These are phyloP conservation scores for Pseudochaenichthys georgianus DNA, from an alignment of 2,797 vertebrate species.

Conservation along the genomic window DNA sequence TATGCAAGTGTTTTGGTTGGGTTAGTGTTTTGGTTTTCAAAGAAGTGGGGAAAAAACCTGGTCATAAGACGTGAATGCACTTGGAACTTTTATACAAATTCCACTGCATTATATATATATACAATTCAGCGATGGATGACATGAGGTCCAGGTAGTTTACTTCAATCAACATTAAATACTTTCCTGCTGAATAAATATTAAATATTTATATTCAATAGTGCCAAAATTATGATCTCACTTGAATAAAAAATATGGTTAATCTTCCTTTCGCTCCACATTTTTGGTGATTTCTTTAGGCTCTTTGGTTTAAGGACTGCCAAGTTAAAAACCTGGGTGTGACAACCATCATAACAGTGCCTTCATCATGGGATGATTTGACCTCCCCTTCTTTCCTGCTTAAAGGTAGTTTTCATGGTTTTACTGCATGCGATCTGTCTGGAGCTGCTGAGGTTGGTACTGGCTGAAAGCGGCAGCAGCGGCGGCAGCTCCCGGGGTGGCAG, in stretches of 20 bases:
- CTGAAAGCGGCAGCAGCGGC: slow-evolving; percentile 87
- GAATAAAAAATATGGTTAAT: slow-evolving; percentile 67
- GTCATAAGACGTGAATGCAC: slow-evolving; percentile 75
- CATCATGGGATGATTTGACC: slow-evolving; percentile 15
- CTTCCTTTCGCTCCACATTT: slow-evolving; percentile 53
- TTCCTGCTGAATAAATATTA: slow-evolving; percentile 82
- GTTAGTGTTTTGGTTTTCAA: slow-evolving; percentile 39
- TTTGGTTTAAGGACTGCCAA: slow-evolving; percentile 78
- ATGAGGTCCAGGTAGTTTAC: slow-evolving; percentile 56
- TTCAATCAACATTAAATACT: slow-evolving; percentile 67
- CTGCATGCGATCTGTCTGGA: slow-evolving; percentile 97
- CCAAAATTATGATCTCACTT: slow-evolving; percentile 74
- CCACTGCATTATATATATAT: slow-evolving; percentile 24
- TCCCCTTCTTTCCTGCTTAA: slow-evolving; percentile 19
- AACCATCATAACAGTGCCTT: slow-evolving; percentile 49
- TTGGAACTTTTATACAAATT: slow-evolving; percentile 62
- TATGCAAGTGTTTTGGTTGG: slow-evolving; percentile 80
- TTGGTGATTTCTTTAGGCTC: slow-evolving; percentile 64
- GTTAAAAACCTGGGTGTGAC: slow-evolving; percentile 75
- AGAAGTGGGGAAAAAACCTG: slow-evolving; percentile 84
- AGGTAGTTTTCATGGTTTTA: slow-evolving; percentile 75
- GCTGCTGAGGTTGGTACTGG: slow-evolving; percentile 94
- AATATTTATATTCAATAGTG: slow-evolving; percentile 75
- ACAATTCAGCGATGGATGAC: slow-evolving; percentile 57
- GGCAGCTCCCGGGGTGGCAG: slow-evolving; percentile 90